Percentiles rank a stretch among this genome's conserved stretches.
Evolutionary conservation across 2,113 vertebrate genomes (phyloP).

Genomic region (Lucifuga dentata): DNA sequence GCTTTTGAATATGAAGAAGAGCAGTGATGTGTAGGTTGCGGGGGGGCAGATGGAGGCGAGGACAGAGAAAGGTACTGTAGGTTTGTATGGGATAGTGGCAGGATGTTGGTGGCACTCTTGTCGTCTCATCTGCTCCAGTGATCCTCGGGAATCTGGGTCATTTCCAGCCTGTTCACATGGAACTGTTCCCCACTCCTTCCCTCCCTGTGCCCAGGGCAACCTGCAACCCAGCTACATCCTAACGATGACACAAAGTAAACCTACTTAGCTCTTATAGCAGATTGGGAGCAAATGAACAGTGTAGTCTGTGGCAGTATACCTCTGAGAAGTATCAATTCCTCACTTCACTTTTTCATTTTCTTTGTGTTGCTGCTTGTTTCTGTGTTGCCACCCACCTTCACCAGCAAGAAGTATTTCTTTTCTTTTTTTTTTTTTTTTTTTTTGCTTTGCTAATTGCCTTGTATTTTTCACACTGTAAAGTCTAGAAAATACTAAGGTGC

Average conservation of each 20-base stretch:
- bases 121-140: constrained; percentile 80
- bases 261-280: constrained; percentile 35
- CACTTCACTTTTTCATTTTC: constrained; percentile 17
- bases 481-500: constrained; percentile 18
- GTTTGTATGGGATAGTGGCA: constrained; percentile 61
- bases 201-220: constrained; percentile 70
- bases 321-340: constrained; percentile 8
- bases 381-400: neutral
- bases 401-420: neutral
- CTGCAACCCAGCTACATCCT: constrained; percentile 74
- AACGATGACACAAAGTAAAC: constrained; percentile 71
- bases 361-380: constrained; percentile 14
- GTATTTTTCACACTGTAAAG: too few species aligned
- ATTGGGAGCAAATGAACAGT: constrained; percentile 19
- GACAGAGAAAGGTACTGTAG: constrained; percentile 47
- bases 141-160: constrained; percentile 84
- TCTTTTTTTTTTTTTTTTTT: too few species aligned
- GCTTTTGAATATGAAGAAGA: constrained; percentile 23
- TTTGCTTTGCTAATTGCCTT: too few species aligned
- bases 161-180: constrained; percentile 80
- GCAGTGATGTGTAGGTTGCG: constrained; percentile 3
- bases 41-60: constrained; percentile 39
- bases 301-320: constrained; percentile 10
- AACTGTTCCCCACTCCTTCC: constrained; percentile 69
- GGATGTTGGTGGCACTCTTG: constrained; percentile 73